A percentile compares a stretch with the other conserved stretches of the same genome.
Evolutionary conservation across 2,888 invertebrate genomes (phyloP).

Genomic region (Rhagophthalmus giganteus): DNA sequence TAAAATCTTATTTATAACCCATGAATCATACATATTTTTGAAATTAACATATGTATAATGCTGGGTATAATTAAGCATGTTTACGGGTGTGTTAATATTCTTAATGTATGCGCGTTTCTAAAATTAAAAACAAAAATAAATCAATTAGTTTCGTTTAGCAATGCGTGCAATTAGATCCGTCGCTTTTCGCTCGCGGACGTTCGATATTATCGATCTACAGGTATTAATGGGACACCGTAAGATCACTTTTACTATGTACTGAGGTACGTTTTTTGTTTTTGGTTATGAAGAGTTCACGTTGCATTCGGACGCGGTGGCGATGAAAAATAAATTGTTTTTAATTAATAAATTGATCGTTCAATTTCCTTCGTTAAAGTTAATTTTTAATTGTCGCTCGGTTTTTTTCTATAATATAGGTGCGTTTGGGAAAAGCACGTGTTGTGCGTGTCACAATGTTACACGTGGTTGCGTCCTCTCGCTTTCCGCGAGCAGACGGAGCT

Average conservation of each 20-base stretch:
- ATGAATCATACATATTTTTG: conserved; percentile 33
- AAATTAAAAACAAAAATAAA: conserved; percentile 29
- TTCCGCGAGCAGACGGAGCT: conserved; percentile 38
- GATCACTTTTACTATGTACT: too few relatives aligned
- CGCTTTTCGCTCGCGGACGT: too few relatives aligned
- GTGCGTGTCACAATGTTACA: conserved; percentile 34
- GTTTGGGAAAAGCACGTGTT: conserved; percentile 29
- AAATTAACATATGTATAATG: conserved; percentile 34
- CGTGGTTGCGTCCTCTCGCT: conserved; percentile 34
- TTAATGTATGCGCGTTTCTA: conserved; percentile 32
- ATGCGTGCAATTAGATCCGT: conserved; percentile 20
- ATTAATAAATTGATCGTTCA: conserved; percentile 20
- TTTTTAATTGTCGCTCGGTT: too few relatives aligned
- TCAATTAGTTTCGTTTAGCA: conserved; percentile 25
- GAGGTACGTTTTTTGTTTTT: too few relatives aligned
- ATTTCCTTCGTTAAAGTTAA: conserved; percentile 16
- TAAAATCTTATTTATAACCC: conserved; percentile 33
- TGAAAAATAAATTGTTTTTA: conserved; percentile 13
- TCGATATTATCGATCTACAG: too few relatives aligned
- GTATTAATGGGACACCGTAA: too few relatives aligned
- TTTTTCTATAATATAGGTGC: too few relatives aligned
- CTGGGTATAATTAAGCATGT: conserved; percentile 32
- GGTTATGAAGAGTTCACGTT: too few relatives aligned
- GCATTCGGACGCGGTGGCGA: too few relatives aligned
- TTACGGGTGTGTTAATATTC: conserved; percentile 34